Percentiles rank a stretch among this genome's conserved stretches.
Conservation (phyloP, 2,888 invertebrate species). For the Agapetus fuscipes region DNA sequence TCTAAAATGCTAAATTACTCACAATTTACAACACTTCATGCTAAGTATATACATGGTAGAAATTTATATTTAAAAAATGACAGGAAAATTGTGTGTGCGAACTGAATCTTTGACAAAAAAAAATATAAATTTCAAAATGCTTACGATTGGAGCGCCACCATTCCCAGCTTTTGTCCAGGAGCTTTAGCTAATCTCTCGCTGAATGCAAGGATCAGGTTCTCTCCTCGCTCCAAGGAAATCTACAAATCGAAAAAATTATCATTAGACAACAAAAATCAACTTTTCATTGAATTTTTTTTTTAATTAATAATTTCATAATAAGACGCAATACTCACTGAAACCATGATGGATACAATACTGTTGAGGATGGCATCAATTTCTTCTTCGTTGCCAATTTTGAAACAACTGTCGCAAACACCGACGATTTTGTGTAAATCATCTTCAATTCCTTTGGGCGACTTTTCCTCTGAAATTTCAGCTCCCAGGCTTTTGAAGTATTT, state of each 20-base stretch:
- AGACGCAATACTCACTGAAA: slow-evolving; percentile 51
- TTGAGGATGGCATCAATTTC: slow-evolving; percentile 91
- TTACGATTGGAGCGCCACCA: slow-evolving; percentile 78
- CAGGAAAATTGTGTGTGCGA: too few relatives aligned
- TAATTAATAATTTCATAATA: slow-evolving; percentile 2
- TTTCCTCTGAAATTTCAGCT: slow-evolving; percentile 90
- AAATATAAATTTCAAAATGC: too few relatives aligned
- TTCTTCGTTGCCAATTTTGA: slow-evolving; percentile 74
- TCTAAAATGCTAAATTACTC: too few relatives aligned
- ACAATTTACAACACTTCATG: too few relatives aligned
- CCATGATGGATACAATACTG: slow-evolving; percentile 93
- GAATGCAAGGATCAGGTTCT: slow-evolving; percentile 81
- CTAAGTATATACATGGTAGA: too few relatives aligned
- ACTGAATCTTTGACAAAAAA: too few relatives aligned
- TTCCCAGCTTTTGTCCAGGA: slow-evolving; percentile 67
- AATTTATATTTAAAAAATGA: too few relatives aligned
- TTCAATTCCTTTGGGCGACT: slow-evolving; percentile 80
- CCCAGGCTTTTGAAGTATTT: slow-evolving; percentile 86
- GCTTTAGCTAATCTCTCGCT: slow-evolving; percentile 88
- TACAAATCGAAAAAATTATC: slow-evolving; percentile 29
- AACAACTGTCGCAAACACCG: slow-evolving; percentile 86
- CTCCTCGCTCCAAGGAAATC: slow-evolving; percentile 79
- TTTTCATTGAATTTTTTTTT: slow-evolving; percentile 1
- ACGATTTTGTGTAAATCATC: slow-evolving; percentile 93
- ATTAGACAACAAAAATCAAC: slow-evolving; percentile 7